Evolutionary conservation across 2,113 vertebrate genomes (phyloP), one percentile per base, ranked within the genome.

Genomic region (Amblyornis subalaris): DNA sequence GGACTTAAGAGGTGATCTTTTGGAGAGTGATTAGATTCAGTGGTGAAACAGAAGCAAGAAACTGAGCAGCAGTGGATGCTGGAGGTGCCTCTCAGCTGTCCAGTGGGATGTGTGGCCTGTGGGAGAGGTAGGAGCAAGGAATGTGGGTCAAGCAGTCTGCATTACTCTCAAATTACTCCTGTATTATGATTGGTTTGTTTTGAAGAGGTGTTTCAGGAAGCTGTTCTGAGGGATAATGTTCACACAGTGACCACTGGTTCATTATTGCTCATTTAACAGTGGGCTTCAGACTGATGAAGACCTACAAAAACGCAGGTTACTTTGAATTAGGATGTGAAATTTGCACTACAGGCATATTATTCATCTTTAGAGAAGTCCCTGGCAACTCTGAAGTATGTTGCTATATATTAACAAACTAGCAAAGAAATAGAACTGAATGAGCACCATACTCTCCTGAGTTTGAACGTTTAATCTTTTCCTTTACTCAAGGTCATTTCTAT

Each of bases 381-480:
- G 61, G n/a, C 16, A 88, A 80, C 54, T 91, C 82, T 92, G 28
- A 93, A 84, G 18, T 71, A 33, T 89, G n/a, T 55, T 64, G 38
- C 14, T 85, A 60, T 60, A 62, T 85, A 91, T 90, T 94, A 94
- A 95, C 77, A 96, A 94, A 66, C 58, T 72, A 94, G 45, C 50
- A 85, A 96, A 90, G 81, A 84, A 95, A 45, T 65, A 64, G 42
- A 87, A 85, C 55, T 91, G 85, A 93, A 92, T 76, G 14, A 94
- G 74, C 33, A 85, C 62, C 22, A 35, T 45, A 80, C 87, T 94
- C 96, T 70, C 31, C 17, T 74, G 54, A 53, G 51, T 53, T 88
- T 89, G 73, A 92, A 75, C 26, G 62, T 36, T 89, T 73, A 77
- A 55, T 77, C 15, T 93, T 66, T 75, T 66, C 25, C 14, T 70